Evolutionary conservation across 1,140 invertebrate species (phyloP).

Genomic region (Trichonephila clavipes): DNA sequence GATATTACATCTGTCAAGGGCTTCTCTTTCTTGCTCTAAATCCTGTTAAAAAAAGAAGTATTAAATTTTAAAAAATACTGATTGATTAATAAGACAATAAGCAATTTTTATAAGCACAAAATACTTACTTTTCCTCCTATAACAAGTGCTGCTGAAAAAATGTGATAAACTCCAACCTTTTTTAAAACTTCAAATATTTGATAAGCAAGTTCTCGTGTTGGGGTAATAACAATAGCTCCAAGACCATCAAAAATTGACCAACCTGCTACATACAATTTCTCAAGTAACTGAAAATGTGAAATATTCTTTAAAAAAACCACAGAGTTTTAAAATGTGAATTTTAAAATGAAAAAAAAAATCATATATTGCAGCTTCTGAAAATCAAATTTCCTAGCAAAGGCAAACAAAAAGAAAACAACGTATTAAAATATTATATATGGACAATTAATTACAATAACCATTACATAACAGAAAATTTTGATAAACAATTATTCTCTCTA

Average conservation of each 20-base stretch:
- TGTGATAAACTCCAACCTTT: conserved; percentile 93
- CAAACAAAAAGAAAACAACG: too few relatives aligned
- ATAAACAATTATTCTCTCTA: too few relatives aligned
- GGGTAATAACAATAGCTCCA: conserved; percentile 97
- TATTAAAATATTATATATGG: too few relatives aligned
- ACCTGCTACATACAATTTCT: conserved; percentile 88
- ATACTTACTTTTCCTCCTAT: conserved; percentile 87
- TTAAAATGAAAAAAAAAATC: too few relatives aligned
- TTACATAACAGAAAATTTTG: too few relatives aligned
- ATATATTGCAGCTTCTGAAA: too few relatives aligned
- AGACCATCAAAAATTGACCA: conserved; percentile 95
- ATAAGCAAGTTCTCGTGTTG: conserved; percentile 97
- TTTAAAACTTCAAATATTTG: conserved; percentile 97
- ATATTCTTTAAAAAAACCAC: not conserved
- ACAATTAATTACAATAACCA: too few relatives aligned
- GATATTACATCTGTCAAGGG: conserved; percentile 95
- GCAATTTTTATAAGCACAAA: not conserved
- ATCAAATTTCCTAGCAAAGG: too few relatives aligned
- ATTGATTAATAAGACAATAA: not conserved
- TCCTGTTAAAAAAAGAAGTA: conserved; percentile 84
- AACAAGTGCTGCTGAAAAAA: conserved; percentile 96
- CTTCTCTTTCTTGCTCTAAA: conserved; percentile 90
- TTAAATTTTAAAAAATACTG: not conserved
- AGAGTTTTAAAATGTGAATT: too few relatives aligned
- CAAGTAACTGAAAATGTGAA: conserved; percentile 84